Conservation (phyloP, 2,113 vertebrate genomes). For the Fulica atra region DNA sequence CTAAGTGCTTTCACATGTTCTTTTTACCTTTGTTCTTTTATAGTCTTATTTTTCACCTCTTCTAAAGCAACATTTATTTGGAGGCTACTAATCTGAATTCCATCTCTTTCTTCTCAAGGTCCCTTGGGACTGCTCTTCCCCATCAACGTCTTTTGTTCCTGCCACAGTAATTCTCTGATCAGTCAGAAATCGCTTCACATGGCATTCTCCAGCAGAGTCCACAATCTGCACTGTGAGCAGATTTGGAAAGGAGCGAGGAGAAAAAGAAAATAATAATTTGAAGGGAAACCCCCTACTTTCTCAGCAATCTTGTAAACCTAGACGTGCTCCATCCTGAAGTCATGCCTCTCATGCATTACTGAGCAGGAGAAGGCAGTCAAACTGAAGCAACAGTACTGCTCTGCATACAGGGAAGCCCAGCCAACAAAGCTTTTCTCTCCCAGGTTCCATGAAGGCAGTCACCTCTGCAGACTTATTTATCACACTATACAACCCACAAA, state of each 20-base stretch:
- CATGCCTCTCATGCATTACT: neutral
- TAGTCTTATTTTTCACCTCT: slow-evolving; percentile 61
- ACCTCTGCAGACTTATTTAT: rapidly evolving
- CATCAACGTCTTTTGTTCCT: slow-evolving; percentile 11
- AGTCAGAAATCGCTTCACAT: neutral
- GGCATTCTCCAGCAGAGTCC: neutral
- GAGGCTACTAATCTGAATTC: slow-evolving; percentile 46
- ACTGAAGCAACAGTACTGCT: neutral
- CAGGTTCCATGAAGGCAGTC: neutral
- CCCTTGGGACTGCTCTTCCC: neutral
- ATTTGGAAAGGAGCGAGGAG: neutral
- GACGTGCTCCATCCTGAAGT: neutral
- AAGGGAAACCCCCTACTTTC: neutral
- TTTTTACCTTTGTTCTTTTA: slow-evolving; percentile 67
- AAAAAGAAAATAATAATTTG: neutral
- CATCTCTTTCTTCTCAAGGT: slow-evolving; percentile 35
- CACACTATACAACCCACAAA: neutral
- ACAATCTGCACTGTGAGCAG: neutral
- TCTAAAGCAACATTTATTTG: neutral
- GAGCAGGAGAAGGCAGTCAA: neutral
- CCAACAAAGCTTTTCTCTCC: neutral
- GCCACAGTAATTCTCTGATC: slow-evolving; percentile 1
- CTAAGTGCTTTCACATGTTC: slow-evolving; percentile 68
- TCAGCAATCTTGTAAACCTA: neutral
- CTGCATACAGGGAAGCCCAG: neutral